Base-by-base conservation (phyloP, 2,888 invertebrate species). In the Allolobophora icterica region DNA sequence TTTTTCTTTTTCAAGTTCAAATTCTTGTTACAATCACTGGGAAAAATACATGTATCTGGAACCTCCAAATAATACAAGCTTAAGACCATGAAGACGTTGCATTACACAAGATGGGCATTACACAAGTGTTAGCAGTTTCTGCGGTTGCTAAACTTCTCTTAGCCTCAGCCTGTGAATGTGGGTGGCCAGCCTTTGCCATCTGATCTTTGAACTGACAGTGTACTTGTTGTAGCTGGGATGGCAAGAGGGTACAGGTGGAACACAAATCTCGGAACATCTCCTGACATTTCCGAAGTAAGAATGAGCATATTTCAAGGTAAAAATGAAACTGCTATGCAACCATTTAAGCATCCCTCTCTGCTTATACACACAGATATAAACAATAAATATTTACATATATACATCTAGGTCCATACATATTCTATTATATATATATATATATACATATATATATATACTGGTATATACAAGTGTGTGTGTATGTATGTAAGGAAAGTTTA, bases 21-120 rank as follows among this genome's bases (percentile, higher is more conserved):
- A n/a, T 71, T 71, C 71, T 71, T 71, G 71, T n/a, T n/a, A 71
- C n/a, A 71, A 71, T 30, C 71, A n/a, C 71, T 71, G 71, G 71
- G 71, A 71, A 71, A 71, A n/a, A 71, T 71, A 71, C 71, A n/a
- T 71, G 71, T 11, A 71, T 13, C 71, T 71, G 71, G n/a, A 71
- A 71, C 30, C n/a, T 71, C n/a, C 71, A 71, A n/a, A 71, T 71
- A n/a, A 71, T 71, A 71, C 30, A 71, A 30, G n/a, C n/a, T 71
- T 71, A n/a, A 2, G 11, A 52, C 24, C 52, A 5, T 52, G 52
- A 52, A 71, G 71, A n/a, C 52, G 24, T 52, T 21, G 13, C 8
- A n/a, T 5, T n/a, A n/a, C 71, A 71, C 30, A 71, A 21, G 52
- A 21, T 52, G 24, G 52, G 42, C 13, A 42, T 17, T 1, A n/a